phyloP scores from a whole-genome alignment of 2,888 invertebrate species.

The Nephrotoma guestfalica region DNA sequence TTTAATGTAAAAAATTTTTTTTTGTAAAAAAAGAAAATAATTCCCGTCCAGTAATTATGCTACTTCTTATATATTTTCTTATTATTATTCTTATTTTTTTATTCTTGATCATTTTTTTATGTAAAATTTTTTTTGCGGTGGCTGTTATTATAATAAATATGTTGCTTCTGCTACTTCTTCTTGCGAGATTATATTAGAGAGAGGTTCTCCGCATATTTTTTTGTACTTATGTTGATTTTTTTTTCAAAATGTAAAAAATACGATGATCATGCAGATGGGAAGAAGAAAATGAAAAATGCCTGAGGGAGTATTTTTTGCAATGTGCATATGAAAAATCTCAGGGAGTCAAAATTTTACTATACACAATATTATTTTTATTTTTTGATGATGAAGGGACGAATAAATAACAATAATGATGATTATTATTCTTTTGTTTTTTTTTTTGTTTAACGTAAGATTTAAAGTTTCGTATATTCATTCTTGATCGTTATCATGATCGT shows the following conservation, averaged over 20 bases:
- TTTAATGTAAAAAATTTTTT: background rate
- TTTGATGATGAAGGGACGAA: background rate
- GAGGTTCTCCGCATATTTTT: background rate
- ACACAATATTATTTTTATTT: background rate
- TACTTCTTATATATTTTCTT: background rate
- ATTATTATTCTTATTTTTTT: background rate
- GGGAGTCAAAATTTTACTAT: background rate
- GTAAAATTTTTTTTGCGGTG: background rate
- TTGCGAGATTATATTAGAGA: background rate
- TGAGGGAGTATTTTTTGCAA: background rate
- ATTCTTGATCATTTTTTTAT: background rate
- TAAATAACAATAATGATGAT: background rate
- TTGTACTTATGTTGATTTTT: background rate
- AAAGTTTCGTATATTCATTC: background rate
- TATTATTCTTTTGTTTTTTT: background rate
- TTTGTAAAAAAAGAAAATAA: background rate
- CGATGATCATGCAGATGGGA: background rate
- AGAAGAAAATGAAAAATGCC: background rate
- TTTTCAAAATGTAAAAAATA: background rate
- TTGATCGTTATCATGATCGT: background rate
- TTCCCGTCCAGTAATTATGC: background rate
- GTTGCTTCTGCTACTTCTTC: background rate
- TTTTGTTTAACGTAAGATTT: background rate
- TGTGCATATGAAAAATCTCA: background rate
- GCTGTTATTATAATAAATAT: background rate